phyloP scores from a whole-genome alignment of 2,888 invertebrate genomes.

The Anodontia alba region DNA sequence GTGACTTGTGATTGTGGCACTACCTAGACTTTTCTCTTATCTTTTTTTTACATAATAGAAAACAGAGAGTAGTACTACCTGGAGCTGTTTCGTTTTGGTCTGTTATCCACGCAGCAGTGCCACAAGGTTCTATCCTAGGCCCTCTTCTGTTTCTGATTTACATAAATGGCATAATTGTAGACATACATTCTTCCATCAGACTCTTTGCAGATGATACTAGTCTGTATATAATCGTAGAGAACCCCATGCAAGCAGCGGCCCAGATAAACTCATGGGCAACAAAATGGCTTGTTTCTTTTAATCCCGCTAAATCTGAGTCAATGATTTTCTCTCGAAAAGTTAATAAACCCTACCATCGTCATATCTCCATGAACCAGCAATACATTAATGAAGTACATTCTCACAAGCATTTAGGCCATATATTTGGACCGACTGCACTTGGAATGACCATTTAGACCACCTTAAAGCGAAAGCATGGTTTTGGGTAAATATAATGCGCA shows the following conservation, averaged over 20 bases:
- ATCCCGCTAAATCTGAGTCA: not conserved
- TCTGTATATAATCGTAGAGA: not conserved
- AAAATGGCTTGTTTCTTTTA: not conserved
- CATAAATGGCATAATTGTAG: not conserved
- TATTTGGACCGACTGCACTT: not conserved
- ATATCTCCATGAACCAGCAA: not conserved
- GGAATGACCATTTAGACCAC: not conserved
- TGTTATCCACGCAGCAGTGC: not conserved
- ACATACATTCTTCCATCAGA: not conserved
- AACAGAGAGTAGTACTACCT: not conserved
- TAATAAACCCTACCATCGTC: not conserved
- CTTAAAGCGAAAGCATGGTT: not conserved
- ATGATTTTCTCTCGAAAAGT: not conserved
- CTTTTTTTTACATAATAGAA: not conserved
- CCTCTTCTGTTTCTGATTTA: not conserved
- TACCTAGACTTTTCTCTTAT: no score
- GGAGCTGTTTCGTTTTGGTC: not conserved
- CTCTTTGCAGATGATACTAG: constrained; percentile 4
- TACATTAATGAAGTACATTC: not conserved
- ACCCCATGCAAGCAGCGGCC: not conserved
- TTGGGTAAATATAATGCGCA: not conserved
- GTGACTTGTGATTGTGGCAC: no score
- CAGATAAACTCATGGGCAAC: not conserved
- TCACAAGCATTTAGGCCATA: not conserved
- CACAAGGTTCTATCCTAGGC: not conserved